These are phyloP conservation scores for Oriolus oriolus DNA, from an alignment of 2,113 vertebrate genomes.

Conservation along the genomic window DNA sequence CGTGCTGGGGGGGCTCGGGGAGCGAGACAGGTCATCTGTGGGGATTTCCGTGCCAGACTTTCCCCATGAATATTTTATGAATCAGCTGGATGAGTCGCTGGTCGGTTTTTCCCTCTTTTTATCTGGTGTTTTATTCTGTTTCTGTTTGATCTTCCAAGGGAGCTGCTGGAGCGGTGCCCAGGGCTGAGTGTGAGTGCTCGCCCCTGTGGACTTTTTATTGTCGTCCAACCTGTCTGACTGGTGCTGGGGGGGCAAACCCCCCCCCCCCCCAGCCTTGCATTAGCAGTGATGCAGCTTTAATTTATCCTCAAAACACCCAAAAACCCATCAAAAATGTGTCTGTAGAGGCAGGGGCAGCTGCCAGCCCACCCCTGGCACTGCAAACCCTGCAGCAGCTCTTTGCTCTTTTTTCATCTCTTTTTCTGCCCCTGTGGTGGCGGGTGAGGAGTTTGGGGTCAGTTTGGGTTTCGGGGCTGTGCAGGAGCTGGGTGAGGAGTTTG, in stretches of 20 bases:
- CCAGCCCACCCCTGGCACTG: neutral
- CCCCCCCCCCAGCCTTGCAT: neutral
- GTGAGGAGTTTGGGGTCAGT: neutral
- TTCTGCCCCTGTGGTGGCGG: neutral
- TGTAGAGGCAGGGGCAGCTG: neutral
- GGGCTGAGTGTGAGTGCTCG: neutral
- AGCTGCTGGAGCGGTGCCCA: neutral
- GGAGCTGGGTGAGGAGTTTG: neutral
- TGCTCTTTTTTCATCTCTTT: neutral
- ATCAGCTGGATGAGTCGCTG: neutral
- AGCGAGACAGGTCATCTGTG: neutral
- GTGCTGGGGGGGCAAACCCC: neutral
- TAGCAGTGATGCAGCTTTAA: neutral
- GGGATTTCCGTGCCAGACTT: conserved; percentile 1
- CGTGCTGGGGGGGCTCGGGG: neutral
- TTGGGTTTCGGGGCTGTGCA: neutral
- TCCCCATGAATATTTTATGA: neutral
- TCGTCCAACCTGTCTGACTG: neutral
- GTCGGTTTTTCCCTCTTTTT: neutral
- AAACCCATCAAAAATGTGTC: neutral
- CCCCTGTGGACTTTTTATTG: accelerated
- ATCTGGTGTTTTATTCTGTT: neutral
- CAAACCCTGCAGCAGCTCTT: neutral
- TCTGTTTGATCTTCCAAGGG: neutral
- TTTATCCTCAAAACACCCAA: neutral